A percentile compares a stretch with the other conserved stretches of the same genome.
These are phyloP conservation scores for Brachionus plicatilis DNA, from an alignment of 1,140 invertebrate genomes.

Conservation along the genomic window DNA sequence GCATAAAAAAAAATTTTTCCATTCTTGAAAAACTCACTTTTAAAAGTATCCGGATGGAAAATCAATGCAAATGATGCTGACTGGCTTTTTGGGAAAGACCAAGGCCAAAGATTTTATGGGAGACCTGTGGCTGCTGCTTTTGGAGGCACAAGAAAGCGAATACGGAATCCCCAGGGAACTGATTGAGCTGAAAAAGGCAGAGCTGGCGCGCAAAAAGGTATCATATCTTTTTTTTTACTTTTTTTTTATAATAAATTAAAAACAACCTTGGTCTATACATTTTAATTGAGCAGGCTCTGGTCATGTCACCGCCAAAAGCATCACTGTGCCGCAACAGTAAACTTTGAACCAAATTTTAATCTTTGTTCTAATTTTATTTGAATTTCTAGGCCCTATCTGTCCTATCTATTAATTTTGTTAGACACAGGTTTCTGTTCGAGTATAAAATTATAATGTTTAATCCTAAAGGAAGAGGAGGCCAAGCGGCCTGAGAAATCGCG, in stretches of 20 bases:
- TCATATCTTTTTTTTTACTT: background rate
- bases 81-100: slow-evolving; percentile 94
- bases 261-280: slow-evolving; percentile 12
- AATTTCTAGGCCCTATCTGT: background rate
- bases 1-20: background rate
- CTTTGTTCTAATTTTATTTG: background rate
- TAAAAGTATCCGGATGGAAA: slow-evolving; percentile 78
- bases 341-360: background rate
- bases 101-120: slow-evolving; percentile 95
- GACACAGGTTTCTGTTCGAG: background rate
- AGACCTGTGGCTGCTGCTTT: slow-evolving; percentile 86
- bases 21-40: background rate
- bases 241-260: background rate
- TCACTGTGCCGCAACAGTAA: background rate
- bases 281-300: background rate
- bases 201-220: slow-evolving; percentile 60
- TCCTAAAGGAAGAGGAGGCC: background rate
- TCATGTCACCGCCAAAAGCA: background rate
- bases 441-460: background rate
- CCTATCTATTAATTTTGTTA: background rate
- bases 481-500: background rate
- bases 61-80: slow-evolving; percentile 98
- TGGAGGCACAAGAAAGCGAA: slow-evolving; percentile 88
- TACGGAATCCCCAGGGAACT: slow-evolving; percentile 87
- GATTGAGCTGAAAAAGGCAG: slow-evolving; percentile 90